Percentiles rank a stretch among this genome's conserved stretches.
These are phyloP conservation scores for Sclerurus mexicanus DNA, from an alignment of 2,113 vertebrate species.

Conservation along the genomic window DNA sequence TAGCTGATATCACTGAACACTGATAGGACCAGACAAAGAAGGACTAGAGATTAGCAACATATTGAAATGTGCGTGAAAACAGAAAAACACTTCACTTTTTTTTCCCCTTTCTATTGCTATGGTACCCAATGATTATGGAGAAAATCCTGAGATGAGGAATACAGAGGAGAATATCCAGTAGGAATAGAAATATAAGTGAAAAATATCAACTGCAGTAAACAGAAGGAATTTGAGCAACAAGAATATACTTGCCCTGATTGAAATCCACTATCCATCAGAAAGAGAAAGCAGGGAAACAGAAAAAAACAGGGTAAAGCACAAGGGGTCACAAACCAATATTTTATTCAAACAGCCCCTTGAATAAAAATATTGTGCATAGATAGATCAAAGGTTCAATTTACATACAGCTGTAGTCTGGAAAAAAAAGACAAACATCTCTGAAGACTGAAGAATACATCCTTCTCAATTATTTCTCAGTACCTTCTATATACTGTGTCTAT, in stretches of 20 bases:
- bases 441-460: slow-evolving; percentile 55
- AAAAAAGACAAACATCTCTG: slow-evolving; percentile 66
- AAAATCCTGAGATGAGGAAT: slow-evolving; percentile 55
- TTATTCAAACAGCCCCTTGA: slow-evolving; percentile 85
- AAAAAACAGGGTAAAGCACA: slow-evolving; percentile 83
- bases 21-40: slow-evolving; percentile 8
- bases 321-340: slow-evolving; percentile 85
- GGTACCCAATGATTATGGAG: slow-evolving; percentile 7
- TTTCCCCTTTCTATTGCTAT: not conserved
- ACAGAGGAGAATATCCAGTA: slow-evolving; percentile 74
- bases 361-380: slow-evolving; percentile 87
- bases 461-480: slow-evolving; percentile 39
- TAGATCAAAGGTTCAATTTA: slow-evolving; percentile 78
- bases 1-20: not conserved
- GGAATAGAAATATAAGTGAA: slow-evolving; percentile 66
- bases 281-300: slow-evolving; percentile 85
- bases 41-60: slow-evolving; percentile 12
- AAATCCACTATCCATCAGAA: slow-evolving; percentile 79
- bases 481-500: slow-evolving; percentile 63
- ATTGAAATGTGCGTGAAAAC: slow-evolving; percentile 30
- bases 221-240: slow-evolving; percentile 78
- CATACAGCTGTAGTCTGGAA: slow-evolving; percentile 71
- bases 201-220: slow-evolving; percentile 69
- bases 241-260: slow-evolving; percentile 89
- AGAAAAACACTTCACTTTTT: not conserved